Conservation (phyloP, 2,797 vertebrate genomes). For the Natrix natrix region DNA sequence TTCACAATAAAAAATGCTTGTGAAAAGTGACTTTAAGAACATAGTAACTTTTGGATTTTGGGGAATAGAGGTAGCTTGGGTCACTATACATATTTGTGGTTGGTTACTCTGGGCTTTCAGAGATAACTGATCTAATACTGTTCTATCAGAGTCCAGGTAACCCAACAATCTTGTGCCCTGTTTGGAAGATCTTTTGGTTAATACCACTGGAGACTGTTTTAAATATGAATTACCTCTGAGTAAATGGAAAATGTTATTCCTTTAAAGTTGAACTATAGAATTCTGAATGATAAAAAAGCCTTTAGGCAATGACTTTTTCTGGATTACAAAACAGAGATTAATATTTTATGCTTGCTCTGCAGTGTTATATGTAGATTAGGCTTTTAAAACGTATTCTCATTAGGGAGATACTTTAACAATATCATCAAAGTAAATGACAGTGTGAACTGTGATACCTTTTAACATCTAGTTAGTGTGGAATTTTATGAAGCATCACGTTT, state of each 20-base stretch:
- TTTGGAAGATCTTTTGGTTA: not conserved
- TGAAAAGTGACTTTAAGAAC: not conserved
- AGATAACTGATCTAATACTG: not conserved
- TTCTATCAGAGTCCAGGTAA: not conserved
- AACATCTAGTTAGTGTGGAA: not conserved
- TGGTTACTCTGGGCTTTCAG: not conserved
- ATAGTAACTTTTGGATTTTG: not conserved
- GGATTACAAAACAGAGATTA: constrained; percentile 11
- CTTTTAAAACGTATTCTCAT: not conserved
- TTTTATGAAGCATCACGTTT: constrained; percentile 8
- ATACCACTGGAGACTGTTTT: not conserved
- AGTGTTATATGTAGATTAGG: constrained; percentile 9
- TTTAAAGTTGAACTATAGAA: not conserved
- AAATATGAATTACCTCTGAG: not conserved
- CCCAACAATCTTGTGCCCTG: not conserved
- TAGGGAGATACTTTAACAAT: not conserved
- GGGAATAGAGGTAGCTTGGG: not conserved
- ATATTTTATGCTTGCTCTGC: constrained; percentile 20
- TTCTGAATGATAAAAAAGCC: constrained; percentile 16
- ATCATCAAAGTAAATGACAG: not conserved
- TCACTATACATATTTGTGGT: not conserved
- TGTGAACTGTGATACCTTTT: constrained; percentile 9
- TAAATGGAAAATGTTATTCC: not conserved
- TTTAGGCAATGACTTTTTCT: not conserved
- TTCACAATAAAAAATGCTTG: not conserved